A percentile compares a stretch with the other conserved stretches of the same genome.
phyloP scores from a whole-genome alignment of 2,113 vertebrate species.

The Nymphicus hollandicus region DNA sequence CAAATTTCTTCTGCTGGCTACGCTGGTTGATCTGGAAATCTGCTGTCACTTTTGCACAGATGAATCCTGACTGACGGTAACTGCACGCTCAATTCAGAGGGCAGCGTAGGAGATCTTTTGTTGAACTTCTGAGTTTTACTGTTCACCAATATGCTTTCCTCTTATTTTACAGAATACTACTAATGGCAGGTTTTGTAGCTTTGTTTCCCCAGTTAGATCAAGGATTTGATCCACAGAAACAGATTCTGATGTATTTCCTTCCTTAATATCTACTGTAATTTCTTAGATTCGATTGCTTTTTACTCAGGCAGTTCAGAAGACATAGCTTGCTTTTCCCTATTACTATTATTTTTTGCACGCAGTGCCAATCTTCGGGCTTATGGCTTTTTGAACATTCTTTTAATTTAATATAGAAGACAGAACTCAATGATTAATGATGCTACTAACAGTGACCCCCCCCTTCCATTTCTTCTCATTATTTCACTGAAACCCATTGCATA shows the following conservation, averaged over 20 bases:
- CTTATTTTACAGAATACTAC: conserved; percentile 64
- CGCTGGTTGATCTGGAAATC: conserved; percentile 86
- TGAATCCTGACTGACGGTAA: conserved; percentile 81
- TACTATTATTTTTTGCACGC: conserved; percentile 60
- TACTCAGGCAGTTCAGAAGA: conserved; percentile 79
- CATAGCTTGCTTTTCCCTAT: conserved; percentile 64
- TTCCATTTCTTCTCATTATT: conserved; percentile 29
- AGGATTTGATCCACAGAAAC: conserved; percentile 71
- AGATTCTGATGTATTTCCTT: conserved; percentile 62
- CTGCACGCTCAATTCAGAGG: conserved; percentile 84
- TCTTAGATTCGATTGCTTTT: conserved; percentile 71
- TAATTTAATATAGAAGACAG: conserved; percentile 66
- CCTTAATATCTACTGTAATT: conserved; percentile 58
- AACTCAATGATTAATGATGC: conserved; percentile 56
- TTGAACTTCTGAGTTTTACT: conserved; percentile 20
- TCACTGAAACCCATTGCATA: conserved; percentile 52
- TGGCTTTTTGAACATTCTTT: conserved; percentile 78
- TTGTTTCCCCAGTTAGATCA: conserved; percentile 62
- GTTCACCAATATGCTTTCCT: conserved; percentile 56
- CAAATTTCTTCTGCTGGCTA: conserved; percentile 92
- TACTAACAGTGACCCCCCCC: conserved; percentile 13
- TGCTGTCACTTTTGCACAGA: conserved; percentile 84
- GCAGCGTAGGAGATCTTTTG: conserved; percentile 64
- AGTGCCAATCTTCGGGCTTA: conserved; percentile 79
- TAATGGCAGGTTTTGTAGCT: conserved; percentile 82